Conservation (phyloP, 1,140 invertebrate species). For the Zaprionus tsacasi region DNA sequence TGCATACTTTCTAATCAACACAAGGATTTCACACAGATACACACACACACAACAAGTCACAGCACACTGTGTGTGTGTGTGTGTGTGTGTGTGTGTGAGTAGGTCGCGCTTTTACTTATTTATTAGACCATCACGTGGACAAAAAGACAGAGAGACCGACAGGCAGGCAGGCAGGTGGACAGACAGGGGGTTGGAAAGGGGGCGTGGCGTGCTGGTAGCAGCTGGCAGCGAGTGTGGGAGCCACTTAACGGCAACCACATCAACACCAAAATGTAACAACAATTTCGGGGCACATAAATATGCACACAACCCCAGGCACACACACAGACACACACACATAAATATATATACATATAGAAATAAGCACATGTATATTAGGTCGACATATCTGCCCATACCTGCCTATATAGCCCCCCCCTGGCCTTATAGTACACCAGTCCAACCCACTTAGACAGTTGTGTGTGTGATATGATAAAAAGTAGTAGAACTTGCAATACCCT, state of each 20-base stretch:
- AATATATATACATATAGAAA: constrained; percentile 7
- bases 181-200: background rate
- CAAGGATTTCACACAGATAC: constrained; percentile 41
- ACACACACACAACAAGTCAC: constrained; percentile 17
- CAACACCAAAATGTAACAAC: constrained; percentile 42
- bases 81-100: constrained; percentile 13
- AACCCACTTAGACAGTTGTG: background rate
- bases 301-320: background rate
- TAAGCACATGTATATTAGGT: background rate
- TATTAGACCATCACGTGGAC: constrained; percentile 48
- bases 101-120: constrained; percentile 49
- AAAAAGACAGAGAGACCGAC: constrained; percentile 7
- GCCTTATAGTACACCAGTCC: background rate
- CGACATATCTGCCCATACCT: background rate
- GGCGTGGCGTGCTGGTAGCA: constrained; percentile 17
- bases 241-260: constrained; percentile 50
- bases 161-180: background rate
- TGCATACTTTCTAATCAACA: constrained; percentile 57
- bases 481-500: constrained; percentile 26
- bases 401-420: background rate
- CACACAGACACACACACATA: background rate
- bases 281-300: constrained; percentile 16
- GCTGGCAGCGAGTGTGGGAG: constrained; percentile 38
- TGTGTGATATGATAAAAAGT: constrained; percentile 30
- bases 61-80: too few relatives aligned